Conservation (phyloP, 2,113 vertebrate species). For the Eupsittula cactorum region DNA sequence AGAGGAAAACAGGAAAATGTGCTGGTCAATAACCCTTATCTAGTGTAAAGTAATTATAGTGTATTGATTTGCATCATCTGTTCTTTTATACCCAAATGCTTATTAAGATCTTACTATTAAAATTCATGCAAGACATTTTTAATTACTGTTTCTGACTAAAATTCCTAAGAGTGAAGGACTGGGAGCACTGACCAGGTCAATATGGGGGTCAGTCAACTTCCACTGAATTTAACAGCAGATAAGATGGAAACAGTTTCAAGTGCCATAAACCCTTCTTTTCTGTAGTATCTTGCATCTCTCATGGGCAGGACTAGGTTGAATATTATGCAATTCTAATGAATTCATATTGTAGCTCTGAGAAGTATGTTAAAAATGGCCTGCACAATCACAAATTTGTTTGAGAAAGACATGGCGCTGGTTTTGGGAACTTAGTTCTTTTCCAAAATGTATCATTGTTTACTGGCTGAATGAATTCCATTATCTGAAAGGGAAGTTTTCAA, state of each 20-base stretch:
- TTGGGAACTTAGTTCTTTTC: background rate
- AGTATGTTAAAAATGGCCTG: background rate
- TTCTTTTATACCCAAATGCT: background rate
- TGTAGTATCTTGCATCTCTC: background rate
- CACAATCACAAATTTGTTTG: background rate
- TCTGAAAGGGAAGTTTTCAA: background rate
- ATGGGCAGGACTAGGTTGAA: background rate
- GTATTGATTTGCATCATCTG: background rate
- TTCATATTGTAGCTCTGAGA: background rate
- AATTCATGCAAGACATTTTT: background rate
- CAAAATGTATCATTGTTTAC: background rate
- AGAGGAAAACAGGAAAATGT: background rate
- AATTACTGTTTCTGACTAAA: background rate
- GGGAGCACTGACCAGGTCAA: background rate
- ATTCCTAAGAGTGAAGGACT: background rate
- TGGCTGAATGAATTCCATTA: background rate
- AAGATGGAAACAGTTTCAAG: background rate
- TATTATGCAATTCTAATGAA: background rate
- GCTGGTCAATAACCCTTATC: background rate
- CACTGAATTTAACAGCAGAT: background rate
- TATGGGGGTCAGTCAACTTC: background rate
- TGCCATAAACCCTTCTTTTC: background rate
- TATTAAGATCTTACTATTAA: background rate
- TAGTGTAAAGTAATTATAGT: background rate
- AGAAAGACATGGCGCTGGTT: background rate